Evolutionary conservation across 1,140 invertebrate genomes (phyloP).

Genomic region (Scaptodrosophila lebanonensis): DNA sequence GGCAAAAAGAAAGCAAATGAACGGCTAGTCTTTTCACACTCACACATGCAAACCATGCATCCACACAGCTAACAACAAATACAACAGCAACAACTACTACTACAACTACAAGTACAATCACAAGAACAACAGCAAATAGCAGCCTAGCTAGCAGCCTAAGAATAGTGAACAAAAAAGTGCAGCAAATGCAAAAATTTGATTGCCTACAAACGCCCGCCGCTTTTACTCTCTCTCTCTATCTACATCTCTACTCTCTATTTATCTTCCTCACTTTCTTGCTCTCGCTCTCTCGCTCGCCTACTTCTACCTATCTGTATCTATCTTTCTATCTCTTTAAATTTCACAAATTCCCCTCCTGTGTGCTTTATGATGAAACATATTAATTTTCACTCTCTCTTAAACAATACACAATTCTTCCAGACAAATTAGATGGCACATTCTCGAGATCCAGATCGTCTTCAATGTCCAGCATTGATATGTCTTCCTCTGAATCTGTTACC

Average conservation of each 20-base stretch:
- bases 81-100: no score
- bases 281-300: slow-evolving; percentile 34
- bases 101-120: no score
- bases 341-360: neutral
- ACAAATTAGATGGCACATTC: slow-evolving; percentile 97
- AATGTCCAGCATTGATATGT: slow-evolving; percentile 98
- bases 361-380: neutral
- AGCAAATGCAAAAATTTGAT: slow-evolving; percentile 33
- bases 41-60: slow-evolving; percentile 16
- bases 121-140: slow-evolving; percentile 30
- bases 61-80: slow-evolving; percentile 27
- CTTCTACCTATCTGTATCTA: slow-evolving; percentile 27
- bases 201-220: slow-evolving; percentile 71
- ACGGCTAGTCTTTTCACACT: slow-evolving; percentile 4
- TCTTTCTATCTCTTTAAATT: slow-evolving; percentile 6
- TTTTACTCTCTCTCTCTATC: slow-evolving; percentile 57
- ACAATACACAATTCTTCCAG: slow-evolving; percentile 78
- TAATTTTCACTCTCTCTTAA: slow-evolving; percentile 6
- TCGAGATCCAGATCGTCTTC: slow-evolving; percentile 96
- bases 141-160: slow-evolving; percentile 36
- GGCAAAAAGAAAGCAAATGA: slow-evolving; percentile 6
- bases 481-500: slow-evolving; percentile 95
- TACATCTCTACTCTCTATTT: slow-evolving; percentile 34
- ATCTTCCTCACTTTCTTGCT: slow-evolving; percentile 34
- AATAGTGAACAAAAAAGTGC: slow-evolving; percentile 46